phyloP scores from a whole-genome alignment of 2,888 invertebrate genomes.

The Lithophane leautieri region DNA sequence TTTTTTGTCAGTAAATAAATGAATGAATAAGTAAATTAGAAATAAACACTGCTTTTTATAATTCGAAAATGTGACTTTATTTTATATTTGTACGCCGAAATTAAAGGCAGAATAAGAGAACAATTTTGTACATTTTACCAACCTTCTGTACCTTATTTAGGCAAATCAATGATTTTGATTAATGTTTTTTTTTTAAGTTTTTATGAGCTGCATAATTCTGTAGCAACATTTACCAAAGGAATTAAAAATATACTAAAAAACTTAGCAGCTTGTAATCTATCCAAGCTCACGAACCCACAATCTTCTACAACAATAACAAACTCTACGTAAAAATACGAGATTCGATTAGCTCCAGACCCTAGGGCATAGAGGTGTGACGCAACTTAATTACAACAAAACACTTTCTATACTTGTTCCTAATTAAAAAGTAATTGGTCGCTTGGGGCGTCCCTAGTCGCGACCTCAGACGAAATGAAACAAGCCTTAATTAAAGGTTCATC shows the following conservation, averaged over 20 bases:
- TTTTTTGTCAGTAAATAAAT: no score
- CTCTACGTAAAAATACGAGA: conserved; percentile 12
- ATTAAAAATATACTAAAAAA: background rate
- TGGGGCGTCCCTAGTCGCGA: conserved; percentile 68
- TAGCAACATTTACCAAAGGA: background rate
- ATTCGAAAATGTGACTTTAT: no score
- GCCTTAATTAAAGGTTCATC: conserved; percentile 81
- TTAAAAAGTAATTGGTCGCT: conserved; percentile 82
- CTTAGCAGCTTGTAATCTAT: background rate
- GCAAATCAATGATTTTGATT: no score
- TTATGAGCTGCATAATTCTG: background rate
- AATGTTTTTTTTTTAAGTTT: no score
- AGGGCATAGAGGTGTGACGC: conserved; percentile 43
- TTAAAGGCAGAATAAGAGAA: no score
- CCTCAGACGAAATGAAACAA: conserved; percentile 79
- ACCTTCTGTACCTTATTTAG: no score
- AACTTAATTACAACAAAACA: conserved; percentile 67
- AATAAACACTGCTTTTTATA: no score
- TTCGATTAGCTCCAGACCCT: conserved; percentile 27
- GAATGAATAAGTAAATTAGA: background rate
- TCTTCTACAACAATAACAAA: conserved; percentile 12
- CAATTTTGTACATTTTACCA: no score
- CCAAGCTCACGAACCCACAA: background rate
- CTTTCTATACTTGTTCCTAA: conserved; percentile 79
- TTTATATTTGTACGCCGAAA: no score